Conservation (phyloP, 2,797 vertebrate genomes). For the Tolypeutes matacus region DNA sequence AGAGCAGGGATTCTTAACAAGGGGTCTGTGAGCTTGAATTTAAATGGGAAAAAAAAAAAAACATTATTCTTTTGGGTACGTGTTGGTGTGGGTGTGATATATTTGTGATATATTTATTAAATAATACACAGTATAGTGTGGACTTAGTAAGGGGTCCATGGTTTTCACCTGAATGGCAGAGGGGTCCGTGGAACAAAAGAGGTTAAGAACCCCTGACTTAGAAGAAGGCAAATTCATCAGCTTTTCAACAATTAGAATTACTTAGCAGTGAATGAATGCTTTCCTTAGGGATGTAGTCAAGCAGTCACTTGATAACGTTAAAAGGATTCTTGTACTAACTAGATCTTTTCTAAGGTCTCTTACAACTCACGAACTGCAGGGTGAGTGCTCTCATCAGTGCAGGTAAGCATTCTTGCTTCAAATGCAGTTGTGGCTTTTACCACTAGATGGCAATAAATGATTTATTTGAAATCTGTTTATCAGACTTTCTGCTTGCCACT, state of each 20-base stretch:
- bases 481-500: neutral
- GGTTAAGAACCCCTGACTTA: no score
- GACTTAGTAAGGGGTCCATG: no score
- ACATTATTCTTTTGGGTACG: no score
- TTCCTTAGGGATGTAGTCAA: neutral
- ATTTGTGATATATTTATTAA: no score
- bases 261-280: neutral
- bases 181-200: no score
- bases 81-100: no score
- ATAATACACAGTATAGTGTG: no score
- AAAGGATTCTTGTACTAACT: neutral
- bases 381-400: neutral
- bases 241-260: neutral
- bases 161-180: no score
- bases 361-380: neutral
- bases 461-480: neutral
- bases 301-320: neutral
- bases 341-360: neutral
- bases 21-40: no score
- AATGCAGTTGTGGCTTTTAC: neutral
- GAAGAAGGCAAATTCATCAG: neutral
- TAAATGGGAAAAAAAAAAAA: no score
- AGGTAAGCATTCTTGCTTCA: neutral
- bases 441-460: neutral
- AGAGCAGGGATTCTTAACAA: neutral